Evolutionary conservation across 2,797 vertebrate species (phyloP).

Genomic region (Arremon aurantiirostris): DNA sequence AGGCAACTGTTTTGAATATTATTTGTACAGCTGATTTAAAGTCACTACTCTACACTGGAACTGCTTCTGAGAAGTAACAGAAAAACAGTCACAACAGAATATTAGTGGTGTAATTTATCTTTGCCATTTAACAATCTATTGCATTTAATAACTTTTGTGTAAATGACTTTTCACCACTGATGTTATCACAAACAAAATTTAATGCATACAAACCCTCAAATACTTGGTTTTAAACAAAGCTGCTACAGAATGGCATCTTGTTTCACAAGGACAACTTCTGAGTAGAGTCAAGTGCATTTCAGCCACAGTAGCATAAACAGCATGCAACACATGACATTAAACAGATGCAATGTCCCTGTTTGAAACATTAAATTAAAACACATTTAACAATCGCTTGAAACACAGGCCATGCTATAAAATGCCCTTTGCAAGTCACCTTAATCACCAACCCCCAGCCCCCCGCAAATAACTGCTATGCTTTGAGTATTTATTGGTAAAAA

Average conservation of each 20-base stretch:
- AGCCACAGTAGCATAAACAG: constrained; percentile 20
- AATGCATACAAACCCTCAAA: constrained; percentile 47
- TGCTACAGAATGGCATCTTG: constrained; percentile 50
- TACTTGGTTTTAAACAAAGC: constrained; percentile 28
- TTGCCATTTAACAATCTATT: background rate
- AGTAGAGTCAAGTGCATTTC: constrained; percentile 52
- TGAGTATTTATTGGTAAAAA: constrained; percentile 12
- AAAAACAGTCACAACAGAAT: background rate
- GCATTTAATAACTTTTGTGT: background rate
- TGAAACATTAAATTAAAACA: constrained; percentile 29
- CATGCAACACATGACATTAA: constrained; percentile 52
- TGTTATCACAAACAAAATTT: constrained; percentile 38
- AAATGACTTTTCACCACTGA: background rate
- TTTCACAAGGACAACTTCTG: constrained; percentile 43
- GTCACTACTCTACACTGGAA: background rate
- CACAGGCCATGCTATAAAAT: constrained; percentile 58
- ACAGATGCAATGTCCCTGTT: constrained; percentile 26
- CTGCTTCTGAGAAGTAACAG: background rate
- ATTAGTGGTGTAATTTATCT: background rate
- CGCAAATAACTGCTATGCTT: background rate
- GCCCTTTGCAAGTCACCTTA: constrained; percentile 36
- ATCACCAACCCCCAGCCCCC: background rate
- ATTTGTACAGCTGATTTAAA: background rate
- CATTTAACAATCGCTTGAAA: constrained; percentile 12
- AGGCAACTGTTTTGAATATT: background rate